Base-by-base conservation (phyloP, 2,888 invertebrate genomes). In the Scelioninae gen. 2 region DNA sequence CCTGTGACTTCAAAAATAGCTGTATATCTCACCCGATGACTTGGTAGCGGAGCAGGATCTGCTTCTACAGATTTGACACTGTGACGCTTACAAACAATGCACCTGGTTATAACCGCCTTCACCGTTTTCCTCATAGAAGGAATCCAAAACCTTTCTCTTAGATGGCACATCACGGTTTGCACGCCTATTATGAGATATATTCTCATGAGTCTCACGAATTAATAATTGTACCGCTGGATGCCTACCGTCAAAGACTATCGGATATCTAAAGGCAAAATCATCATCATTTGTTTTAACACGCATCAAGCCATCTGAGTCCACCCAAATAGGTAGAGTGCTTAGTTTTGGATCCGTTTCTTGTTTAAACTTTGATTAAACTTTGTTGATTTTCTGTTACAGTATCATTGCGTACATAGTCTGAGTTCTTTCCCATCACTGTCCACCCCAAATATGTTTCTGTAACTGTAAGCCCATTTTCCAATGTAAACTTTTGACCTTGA, bases 371-470 rank as follows among this genome's bases (percentile, higher is more conserved):
- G n/a, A n/a, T n/a, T n/a, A n/a, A n/a, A n/a, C n/a, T n/a, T n/a
- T n/a, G n/a, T n/a, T 18, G n/a, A 46, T 9, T 37, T 28, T 25
- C 22, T 1, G 71, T 15, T 1, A 53, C 73, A 1, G 61, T 22
- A 48, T 78, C 77, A 0, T 55, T 35, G 16, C 74, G 63, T 31
- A 33, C 28, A 45, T 25, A 48, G 9, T 46, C 39, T 9, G 75
- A 67, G 10, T 60, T 63, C 41, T 77, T 80, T 4, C 80, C 80
- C 74, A 78, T 78, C 11, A 82, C 15, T 0, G 76, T 77, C 80
- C 82, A 81, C 2, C 81, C 78, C 9, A 83, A 64, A 0, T 50
- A 18, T 2, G 80, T 80, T 41, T 82, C 78, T 3, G 79, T 58
- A 2, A 78, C 80, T 11, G 80, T 76, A 4, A 80, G 53, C 22